Base-by-base conservation (phyloP, 53 echinoderm and acorn worm species). In the Actinopyga echinites region DNA sequence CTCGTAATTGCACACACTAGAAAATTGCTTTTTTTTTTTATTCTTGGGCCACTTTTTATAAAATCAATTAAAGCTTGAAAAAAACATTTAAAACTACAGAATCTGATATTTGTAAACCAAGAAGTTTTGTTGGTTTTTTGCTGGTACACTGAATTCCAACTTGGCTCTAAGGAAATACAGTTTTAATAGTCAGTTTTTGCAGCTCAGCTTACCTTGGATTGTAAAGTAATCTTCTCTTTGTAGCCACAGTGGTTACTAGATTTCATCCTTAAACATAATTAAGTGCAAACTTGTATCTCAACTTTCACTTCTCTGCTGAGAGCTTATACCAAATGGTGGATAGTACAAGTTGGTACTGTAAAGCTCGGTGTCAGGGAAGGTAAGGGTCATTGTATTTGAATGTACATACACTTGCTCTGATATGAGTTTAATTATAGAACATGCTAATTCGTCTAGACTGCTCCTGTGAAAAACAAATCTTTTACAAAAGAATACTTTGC, bases 191-290 rank as follows among this genome's bases (percentile, higher is more conserved):
- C 71, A 21, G 44, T 71, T 25, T 42, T 44, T 40, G 71, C 71
- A 24, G 71, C 23, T 71, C 71, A 42, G 44, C 28, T 71, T 71
- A 71, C 43, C 71, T 22, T 44, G 24, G 21, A 6, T 71, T 6
- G 71, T 23, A 71, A 71, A n/a, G 24, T 44, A 42, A 71, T 71
- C 71, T 71, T 9, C 45, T 29, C 22, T 35, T 71, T 71, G 71
- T 71, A 44, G 71, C 24, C 71, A 71, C 43, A 71, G 43, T 24
- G 71, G 71, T 42, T 71, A 71, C 44, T 71, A 71, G 44, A 71
- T 71, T 42, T 71, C 71, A 71, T 71, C 44, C 71, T 71, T 71
- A 71, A 71, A 71, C 45, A 44, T 71, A 71, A 71, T 71, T 71
- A 26, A 71, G 71, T 71, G 71, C 71, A 40, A 71, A 71, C 22